Evolutionary conservation across 92 coral and sea anemone species (phyloP), one percentile per base, ranked within the genome.

Genomic region (Nematostella vectensis): DNA sequence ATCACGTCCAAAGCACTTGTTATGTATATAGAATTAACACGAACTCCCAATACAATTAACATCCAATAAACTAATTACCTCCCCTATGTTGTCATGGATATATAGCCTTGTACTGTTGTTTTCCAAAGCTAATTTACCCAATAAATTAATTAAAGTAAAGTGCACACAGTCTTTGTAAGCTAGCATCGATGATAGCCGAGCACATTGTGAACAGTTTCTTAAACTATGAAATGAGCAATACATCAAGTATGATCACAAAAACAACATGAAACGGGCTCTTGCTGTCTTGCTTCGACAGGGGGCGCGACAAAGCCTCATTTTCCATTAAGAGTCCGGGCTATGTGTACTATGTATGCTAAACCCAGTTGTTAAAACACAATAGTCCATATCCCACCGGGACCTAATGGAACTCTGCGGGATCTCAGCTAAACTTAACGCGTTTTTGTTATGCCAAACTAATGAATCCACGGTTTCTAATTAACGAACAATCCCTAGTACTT

Each of bases 401-500:
- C 78, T 58, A 62, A 44, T 66, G 31, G 60, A 31, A 52, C 52
- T 24, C 63, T 25, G 58, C 72, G 53, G 78, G 59, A 50, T 36
- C 6, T 44, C 31, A 25, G 22, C 28, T 12, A n/a, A 17, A 31
- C 44, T 29, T 47, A 20, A 33, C 71, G 61, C 27, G 54, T 21
- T 39, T 55, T 62, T 77, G 81, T 71, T 78, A 58, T 25, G 31
- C 24, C 57, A 74, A 66, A 33, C 63, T 80, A 75, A 80, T 85
- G 73, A 63, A 80, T 80, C 77, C 95, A 50, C 76, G 72, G 64
- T 73, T 59, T 63, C 88, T 83, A 85, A 85, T 85, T 85, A 85
- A 68, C 43, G 80, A 82, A 85, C 95, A 85, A 85, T 85, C 88
- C 76, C 76, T 62, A 62, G 77, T 72, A 69, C 69, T 72, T 50